Conservation (phyloP, 2,113 vertebrate species). For the Chaetodon trifascialis region DNA sequence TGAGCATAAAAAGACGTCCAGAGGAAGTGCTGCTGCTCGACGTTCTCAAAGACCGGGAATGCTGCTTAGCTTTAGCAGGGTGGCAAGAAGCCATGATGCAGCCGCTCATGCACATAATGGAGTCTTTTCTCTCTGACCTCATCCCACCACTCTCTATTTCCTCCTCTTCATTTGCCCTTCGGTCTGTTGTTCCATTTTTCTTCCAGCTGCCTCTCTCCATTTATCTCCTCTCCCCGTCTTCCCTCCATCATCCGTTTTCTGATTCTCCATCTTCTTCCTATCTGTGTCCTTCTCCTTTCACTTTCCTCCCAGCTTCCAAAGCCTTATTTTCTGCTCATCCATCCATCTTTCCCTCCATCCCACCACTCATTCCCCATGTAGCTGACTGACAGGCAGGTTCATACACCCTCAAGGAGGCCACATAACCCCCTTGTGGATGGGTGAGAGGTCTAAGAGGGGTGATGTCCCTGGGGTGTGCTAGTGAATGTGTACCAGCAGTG, state of each 20-base stretch:
- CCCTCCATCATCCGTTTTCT: background rate
- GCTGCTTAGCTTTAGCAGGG: constrained; percentile 27
- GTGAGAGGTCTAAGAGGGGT: constrained; percentile 55
- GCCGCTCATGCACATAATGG: constrained; percentile 63
- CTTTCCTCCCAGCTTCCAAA: background rate
- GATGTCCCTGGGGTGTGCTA: constrained; percentile 52
- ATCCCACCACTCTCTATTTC: constrained; percentile 42
- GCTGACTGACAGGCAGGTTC: constrained; percentile 53
- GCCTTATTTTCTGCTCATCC: constrained; percentile 16
- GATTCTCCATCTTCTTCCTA: constrained; percentile 13
- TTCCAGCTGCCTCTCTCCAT: constrained; percentile 56
- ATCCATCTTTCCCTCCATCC: constrained; percentile 10
- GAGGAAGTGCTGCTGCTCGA: constrained; percentile 20
- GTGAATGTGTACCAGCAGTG: constrained; percentile 42
- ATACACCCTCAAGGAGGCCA: constrained; percentile 23
- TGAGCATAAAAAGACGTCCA: constrained; percentile 20
- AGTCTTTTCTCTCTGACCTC: constrained; percentile 64
- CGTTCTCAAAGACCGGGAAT: constrained; percentile 26
- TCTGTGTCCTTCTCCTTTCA: constrained; percentile 29
- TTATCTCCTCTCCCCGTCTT: constrained; percentile 9
- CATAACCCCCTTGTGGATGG: constrained; percentile 31
- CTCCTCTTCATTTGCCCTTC: constrained; percentile 43
- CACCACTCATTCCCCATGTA: constrained; percentile 19
- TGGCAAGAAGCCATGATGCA: constrained; percentile 28
- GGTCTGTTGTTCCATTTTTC: constrained; percentile 57